Base-by-base conservation (phyloP, 2,888 invertebrate species). In the Clunio marinus region DNA sequence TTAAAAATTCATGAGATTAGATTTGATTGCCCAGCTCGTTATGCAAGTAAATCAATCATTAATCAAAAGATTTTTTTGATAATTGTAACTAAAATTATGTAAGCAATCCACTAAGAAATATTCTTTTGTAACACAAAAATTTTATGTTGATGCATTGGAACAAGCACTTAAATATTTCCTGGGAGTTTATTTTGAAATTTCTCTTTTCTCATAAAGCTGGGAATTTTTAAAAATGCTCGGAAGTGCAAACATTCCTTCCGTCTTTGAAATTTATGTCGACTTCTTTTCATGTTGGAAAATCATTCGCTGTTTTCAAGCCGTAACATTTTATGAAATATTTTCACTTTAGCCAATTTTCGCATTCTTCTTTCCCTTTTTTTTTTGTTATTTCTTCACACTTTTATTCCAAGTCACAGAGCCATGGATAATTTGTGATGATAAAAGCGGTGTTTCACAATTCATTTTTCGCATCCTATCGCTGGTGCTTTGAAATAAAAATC, bases 321-420 rank as follows among this genome's bases (percentile, higher is more conserved):
- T 51, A 13, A 13, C 35, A 32, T n/a, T n/a, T n/a, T n/a, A n/a
- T n/a, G 51, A 57, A 57, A 24, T 27, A 57, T 41, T 63, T 45
- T 37, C 63, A 28, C 46, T 41, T 24, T 28, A 63, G 63, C 63
- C 63, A 63, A 63, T 63, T 63, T 60, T 60, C 60, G 41, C 60
- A 60, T 24, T 60, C 59, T 35, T 46, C 20, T 46, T 46, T 20
- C 20, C 17, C 10, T 46, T 15, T 22, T 57, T 25, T 13, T 55
- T 55, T 55, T 20, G 35, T 60, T 60, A 10, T 60, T 20, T 22
- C 24, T 20, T 22, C 24, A 24, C 35, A 37, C 63, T 63, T 45
- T 37, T 22, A 46, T 63, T 63, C 27, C 10, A 15, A 63, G 27
- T 45, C 63, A 63, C n/a, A 46, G 15, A 45, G 46, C 27, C 63